phyloP scores from a whole-genome alignment of 2,113 vertebrate genomes.

The Zootoca vivipara region DNA sequence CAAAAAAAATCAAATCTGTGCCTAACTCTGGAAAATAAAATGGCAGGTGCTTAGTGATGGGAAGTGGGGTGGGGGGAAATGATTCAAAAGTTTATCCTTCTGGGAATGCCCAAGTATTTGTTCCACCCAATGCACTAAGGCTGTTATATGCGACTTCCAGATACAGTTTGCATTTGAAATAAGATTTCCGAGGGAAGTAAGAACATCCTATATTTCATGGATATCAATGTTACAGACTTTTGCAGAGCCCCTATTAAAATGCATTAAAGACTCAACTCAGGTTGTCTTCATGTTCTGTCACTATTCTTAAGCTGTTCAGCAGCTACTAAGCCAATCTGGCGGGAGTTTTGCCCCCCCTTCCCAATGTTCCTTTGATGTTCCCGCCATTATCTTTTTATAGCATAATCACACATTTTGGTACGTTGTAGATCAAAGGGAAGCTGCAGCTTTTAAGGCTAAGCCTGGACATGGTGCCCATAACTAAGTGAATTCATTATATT shows the following conservation, averaged over 20 bases:
- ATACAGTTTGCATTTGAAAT: slow-evolving; percentile 13
- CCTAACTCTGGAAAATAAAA: slow-evolving; percentile 28
- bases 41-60: slow-evolving; percentile 36
- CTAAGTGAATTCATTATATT: slow-evolving; percentile 78
- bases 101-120: slow-evolving; percentile 18
- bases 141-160: slow-evolving; percentile 34
- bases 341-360: slow-evolving; percentile 48
- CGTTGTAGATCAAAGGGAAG: slow-evolving; percentile 72
- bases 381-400: slow-evolving; percentile 75
- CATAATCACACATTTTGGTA: slow-evolving; percentile 75
- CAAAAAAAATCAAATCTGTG: slow-evolving; percentile 60
- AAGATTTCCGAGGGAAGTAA: slow-evolving; percentile 15
- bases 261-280: slow-evolving; percentile 68
- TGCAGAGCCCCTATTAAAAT: slow-evolving; percentile 66
- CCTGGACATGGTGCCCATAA: slow-evolving; percentile 67
- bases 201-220: slow-evolving; percentile 28
- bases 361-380: slow-evolving; percentile 67
- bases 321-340: slow-evolving; percentile 68
- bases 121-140: slow-evolving; percentile 1
- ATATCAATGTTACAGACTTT: slow-evolving; percentile 41
- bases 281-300: slow-evolving; percentile 72
- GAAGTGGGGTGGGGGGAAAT: not conserved
- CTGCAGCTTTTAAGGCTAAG: slow-evolving; percentile 72
- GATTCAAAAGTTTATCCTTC: slow-evolving; percentile 8
- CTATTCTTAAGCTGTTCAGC: slow-evolving; percentile 74